Conservation (phyloP, 2,888 invertebrate genomes). For the Mimachlamys varia region DNA sequence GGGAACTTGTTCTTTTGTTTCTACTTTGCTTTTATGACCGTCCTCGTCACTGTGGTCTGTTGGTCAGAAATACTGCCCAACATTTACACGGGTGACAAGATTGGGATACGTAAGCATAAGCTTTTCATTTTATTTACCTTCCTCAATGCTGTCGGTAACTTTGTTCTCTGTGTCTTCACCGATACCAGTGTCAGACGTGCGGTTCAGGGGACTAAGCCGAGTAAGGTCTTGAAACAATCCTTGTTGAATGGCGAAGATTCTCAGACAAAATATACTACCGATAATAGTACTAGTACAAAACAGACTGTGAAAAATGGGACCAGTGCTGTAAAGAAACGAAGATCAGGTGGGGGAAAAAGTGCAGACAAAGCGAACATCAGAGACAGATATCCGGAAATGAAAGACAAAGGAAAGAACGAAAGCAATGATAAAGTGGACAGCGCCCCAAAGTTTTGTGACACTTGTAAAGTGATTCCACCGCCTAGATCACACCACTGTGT, state of each 20-base stretch:
- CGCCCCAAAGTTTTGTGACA: slow-evolving; percentile 45
- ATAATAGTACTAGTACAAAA: neutral
- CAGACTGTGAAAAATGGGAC: neutral
- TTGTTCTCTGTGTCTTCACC: slow-evolving; percentile 49
- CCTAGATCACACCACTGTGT: slow-evolving; percentile 62
- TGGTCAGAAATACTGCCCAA: slow-evolving; percentile 58
- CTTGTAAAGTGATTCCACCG: slow-evolving; percentile 53
- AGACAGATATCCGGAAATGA: no score
- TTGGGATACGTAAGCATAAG: slow-evolving; percentile 44
- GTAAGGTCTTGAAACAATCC: neutral
- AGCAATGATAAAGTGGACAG: neutral
- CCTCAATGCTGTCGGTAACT: slow-evolving; percentile 63
- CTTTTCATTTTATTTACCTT: slow-evolving; percentile 51
- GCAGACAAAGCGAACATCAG: no score
- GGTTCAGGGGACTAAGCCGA: neutral
- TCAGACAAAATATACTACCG: neutral
- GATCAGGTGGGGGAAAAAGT: neutral
- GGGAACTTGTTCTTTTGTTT: slow-evolving; percentile 42
- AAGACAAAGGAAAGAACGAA: neutral
- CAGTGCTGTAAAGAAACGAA: neutral
- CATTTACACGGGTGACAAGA: slow-evolving; percentile 46
- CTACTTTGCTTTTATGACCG: slow-evolving; percentile 54
- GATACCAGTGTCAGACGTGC: slow-evolving; percentile 53
- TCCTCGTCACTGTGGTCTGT: slow-evolving; percentile 47
- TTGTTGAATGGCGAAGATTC: neutral